These are phyloP conservation scores for Spheniscus humboldti DNA, from an alignment of 2,797 vertebrate genomes.

Conservation along the genomic window DNA sequence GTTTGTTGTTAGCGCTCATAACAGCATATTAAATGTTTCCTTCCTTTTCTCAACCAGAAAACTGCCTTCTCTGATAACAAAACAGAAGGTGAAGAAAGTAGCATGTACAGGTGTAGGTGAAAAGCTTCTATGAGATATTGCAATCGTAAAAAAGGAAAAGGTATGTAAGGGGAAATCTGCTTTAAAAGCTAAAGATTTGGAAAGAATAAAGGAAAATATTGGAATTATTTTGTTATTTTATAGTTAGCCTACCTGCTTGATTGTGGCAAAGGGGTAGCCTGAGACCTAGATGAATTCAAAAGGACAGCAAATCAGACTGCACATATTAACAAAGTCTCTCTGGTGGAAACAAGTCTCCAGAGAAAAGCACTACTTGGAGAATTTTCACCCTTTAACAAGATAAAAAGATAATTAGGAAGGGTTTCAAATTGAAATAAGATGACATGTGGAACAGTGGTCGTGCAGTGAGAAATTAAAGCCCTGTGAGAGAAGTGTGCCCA, in stretches of 20 bases:
- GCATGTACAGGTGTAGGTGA: neutral
- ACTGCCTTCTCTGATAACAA: neutral
- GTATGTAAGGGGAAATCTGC: neutral
- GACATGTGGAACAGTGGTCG: neutral
- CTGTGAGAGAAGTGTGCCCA: neutral
- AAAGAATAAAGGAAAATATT: neutral
- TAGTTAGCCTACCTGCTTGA: neutral
- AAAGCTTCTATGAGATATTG: neutral
- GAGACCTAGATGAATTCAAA: neutral
- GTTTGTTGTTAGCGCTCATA: neutral
- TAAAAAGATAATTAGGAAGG: constrained; percentile 41
- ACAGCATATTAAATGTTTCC: neutral
- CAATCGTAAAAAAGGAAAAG: neutral
- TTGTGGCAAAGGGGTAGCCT: neutral
- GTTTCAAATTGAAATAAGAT: constrained; percentile 29
- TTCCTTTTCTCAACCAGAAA: neutral
- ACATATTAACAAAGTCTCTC: neutral
- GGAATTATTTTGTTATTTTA: neutral
- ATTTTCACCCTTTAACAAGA: constrained; percentile 26
- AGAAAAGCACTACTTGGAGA: constrained; percentile 8
- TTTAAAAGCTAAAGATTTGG: neutral
- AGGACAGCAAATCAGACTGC: neutral
- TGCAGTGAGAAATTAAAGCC: constrained; percentile 32
- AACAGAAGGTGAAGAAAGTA: neutral
- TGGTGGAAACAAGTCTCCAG: neutral